These are phyloP conservation scores for Caloenas nicobarica DNA, from an alignment of 2,113 vertebrate species.

Conservation along the genomic window DNA sequence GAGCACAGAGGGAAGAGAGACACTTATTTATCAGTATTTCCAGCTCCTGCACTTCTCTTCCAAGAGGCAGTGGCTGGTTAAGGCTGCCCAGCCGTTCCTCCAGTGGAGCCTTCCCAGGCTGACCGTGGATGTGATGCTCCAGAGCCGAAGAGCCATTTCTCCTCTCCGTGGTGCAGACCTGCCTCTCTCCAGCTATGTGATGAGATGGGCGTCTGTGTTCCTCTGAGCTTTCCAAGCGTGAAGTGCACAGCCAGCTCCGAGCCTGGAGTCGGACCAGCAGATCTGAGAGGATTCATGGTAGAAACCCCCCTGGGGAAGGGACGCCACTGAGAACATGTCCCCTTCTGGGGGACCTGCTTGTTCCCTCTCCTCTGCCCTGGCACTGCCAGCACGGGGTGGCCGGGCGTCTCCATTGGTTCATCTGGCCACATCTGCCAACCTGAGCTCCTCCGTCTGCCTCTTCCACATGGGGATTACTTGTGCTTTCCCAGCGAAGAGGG, in stretches of 20 bases:
- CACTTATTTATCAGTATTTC: neutral
- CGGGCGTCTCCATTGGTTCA: neutral
- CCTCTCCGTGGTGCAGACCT: neutral
- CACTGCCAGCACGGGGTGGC: too few relatives aligned
- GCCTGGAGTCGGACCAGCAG: neutral
- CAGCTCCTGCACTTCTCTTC: neutral
- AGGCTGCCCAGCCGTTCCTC: neutral
- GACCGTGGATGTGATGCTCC: neutral
- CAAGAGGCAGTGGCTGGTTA: neutral
- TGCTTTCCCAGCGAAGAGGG: neutral
- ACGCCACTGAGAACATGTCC: neutral
- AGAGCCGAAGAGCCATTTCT: neutral
- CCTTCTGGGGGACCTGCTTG: neutral
- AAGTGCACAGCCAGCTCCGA: slow-evolving; percentile 36
- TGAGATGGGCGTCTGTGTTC: slow-evolving; percentile 31
- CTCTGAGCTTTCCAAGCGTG: slow-evolving; percentile 25
- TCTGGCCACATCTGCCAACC: too few relatives aligned
- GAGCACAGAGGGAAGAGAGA: neutral
- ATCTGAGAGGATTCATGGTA: neutral
- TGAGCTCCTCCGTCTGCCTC: neutral
- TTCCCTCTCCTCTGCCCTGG: neutral
- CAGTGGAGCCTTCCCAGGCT: neutral
- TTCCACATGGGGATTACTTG: neutral
- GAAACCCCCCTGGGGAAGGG: neutral
- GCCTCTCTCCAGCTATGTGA: neutral